Conservation (phyloP, 2,113 vertebrate species). For the Hemiprocne comata region DNA sequence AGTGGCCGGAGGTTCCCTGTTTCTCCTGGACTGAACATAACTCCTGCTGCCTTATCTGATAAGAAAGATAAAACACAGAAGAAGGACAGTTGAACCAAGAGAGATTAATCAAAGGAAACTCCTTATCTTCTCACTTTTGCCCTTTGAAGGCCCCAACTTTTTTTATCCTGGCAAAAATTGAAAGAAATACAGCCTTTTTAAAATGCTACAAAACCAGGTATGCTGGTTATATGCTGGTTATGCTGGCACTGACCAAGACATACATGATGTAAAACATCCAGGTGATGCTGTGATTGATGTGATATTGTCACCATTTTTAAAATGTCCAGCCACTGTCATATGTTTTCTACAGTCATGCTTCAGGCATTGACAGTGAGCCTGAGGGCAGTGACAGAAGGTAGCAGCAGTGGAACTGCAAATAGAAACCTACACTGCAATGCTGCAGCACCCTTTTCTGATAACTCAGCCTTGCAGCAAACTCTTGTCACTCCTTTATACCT, state of each 20-base stretch:
- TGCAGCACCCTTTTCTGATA: background rate
- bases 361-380: background rate
- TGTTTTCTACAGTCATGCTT: background rate
- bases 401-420: background rate
- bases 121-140: background rate
- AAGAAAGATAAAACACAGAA: background rate
- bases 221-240: too few species aligned
- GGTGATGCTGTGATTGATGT: background rate
- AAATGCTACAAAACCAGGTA: background rate
- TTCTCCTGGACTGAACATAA: background rate
- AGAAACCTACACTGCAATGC: accelerated
- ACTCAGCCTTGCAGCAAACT: background rate
- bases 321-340: background rate
- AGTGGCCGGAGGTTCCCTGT: background rate
- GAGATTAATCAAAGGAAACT: background rate
- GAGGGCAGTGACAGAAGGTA: background rate
- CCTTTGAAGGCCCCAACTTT: background rate
- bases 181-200: background rate
- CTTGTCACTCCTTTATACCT: background rate
- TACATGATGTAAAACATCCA: background rate
- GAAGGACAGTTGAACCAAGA: background rate
- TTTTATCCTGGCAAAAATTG: background rate
- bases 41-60: background rate
- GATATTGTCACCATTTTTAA: background rate
- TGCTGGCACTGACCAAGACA: background rate